Base-by-base conservation (phyloP, 1,140 invertebrate species). In the Babylonia areolata region DNA sequence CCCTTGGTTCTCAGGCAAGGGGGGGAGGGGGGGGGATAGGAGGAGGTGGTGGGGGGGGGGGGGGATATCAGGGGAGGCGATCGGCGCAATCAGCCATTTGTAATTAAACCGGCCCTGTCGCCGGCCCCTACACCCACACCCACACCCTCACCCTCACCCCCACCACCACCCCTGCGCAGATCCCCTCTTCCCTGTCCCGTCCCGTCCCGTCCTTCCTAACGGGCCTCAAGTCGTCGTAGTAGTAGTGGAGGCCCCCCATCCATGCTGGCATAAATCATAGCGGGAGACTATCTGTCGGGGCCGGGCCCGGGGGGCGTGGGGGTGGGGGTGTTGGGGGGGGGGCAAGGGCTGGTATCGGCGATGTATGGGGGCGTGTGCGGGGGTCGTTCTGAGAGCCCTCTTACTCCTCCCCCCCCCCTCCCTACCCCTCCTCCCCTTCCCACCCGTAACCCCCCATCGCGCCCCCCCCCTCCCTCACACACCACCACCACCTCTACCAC, bases 1-100 rank as follows among this genome's bases (percentile, higher is more conserved):
- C 35, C 69, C 82, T 23, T 15, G n/a, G 37, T 31, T 84, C 69
- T 28, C 58, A 31, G 58, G 64, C 64, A n/a, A n/a, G n/a, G n/a
- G n/a, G n/a, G n/a, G n/a, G n/a, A n/a, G n/a, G n/a, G n/a, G n/a
- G n/a, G n/a, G n/a, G n/a, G n/a, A n/a, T n/a, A n/a, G n/a, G n/a
- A n/a, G n/a, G n/a, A n/a, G n/a, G n/a, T n/a, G n/a, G n/a, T n/a
- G n/a, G n/a, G n/a, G n/a, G n/a, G n/a, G n/a, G n/a, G n/a, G n/a
- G n/a, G 82, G 64, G 37, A n/a, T 84, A 84, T 84, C 82, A 46
- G 23, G 37, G 35, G 33, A 40, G 40, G 69, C 64, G 54, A 84
- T 84, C 82, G 42, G 11, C 35, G 82, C 82, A 84, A 84, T 84
- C 82, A 73, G 82, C 82, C 82, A 73, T 84, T 84, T 73, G 82